Conservation (phyloP, 2,888 invertebrate genomes). For the Ormia ochracea region DNA sequence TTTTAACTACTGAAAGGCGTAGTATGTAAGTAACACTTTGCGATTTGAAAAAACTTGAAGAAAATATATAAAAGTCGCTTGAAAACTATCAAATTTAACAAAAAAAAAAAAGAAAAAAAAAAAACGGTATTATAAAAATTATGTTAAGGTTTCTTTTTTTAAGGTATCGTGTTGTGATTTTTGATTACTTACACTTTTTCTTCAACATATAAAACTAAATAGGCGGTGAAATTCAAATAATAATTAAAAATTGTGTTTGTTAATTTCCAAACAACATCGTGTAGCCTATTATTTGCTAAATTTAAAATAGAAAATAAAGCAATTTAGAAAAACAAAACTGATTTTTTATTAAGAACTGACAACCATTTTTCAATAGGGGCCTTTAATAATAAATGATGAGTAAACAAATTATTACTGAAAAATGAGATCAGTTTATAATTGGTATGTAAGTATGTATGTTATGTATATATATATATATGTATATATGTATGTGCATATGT, state of each 20-base stretch:
- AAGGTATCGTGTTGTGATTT: constrained; percentile 60
- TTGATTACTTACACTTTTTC: constrained; percentile 55
- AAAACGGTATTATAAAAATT: constrained; percentile 30
- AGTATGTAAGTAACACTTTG: too few species aligned
- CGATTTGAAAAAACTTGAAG: too few species aligned
- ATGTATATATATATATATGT: constrained; percentile 29
- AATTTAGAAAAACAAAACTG: not conserved
- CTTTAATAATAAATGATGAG: not conserved
- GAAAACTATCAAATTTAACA: too few species aligned
- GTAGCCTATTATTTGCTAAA: constrained; percentile 33
- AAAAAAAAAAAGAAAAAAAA: not conserved
- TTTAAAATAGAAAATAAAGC: constrained; percentile 10
- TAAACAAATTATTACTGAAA: not conserved
- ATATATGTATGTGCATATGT: too few species aligned
- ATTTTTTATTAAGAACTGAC: not conserved
- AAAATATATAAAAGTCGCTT: too few species aligned
- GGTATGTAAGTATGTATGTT: constrained; percentile 14
- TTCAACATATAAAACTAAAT: constrained; percentile 10
- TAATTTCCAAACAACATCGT: not conserved
- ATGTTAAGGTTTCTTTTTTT: constrained; percentile 36
- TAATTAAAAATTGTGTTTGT: not conserved
- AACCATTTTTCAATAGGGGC: not conserved
- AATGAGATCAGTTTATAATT: not conserved
- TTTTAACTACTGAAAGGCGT: too few species aligned
- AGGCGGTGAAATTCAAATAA: constrained; percentile 21